Conservation (phyloP, 2,888 invertebrate genomes). For the Ectemnius cavifrons region DNA sequence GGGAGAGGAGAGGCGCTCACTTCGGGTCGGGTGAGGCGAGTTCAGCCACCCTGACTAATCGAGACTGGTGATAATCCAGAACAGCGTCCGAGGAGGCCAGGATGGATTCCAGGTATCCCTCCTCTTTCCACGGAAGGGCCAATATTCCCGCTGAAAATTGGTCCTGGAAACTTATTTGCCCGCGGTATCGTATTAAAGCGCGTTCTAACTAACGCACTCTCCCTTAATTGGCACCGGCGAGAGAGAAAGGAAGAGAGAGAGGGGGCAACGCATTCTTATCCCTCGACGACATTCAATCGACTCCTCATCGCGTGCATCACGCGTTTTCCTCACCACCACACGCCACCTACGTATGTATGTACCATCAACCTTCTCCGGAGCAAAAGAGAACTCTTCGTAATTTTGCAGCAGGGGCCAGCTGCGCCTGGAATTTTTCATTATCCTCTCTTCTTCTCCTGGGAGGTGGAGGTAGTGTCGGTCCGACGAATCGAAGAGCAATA, state of each 20-base stretch:
- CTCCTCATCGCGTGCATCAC: no score
- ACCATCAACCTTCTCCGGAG: no score
- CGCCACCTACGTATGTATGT: neutral
- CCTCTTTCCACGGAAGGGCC: conserved; percentile 42
- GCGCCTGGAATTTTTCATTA: neutral
- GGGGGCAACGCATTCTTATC: no score
- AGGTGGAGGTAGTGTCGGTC: conserved; percentile 25
- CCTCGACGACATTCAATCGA: no score
- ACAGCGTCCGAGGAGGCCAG: conserved; percentile 39
- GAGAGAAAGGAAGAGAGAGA: no score
- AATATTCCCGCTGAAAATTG: conserved; percentile 48
- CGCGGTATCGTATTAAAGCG: conserved; percentile 32
- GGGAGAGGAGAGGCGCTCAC: conserved; percentile 56
- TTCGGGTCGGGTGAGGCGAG: conserved; percentile 43
- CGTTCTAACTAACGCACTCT: conserved; percentile 30
- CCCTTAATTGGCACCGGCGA: conserved; percentile 32
- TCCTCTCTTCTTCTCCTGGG: conserved; percentile 4
- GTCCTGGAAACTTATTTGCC: conserved; percentile 39
- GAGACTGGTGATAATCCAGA: conserved; percentile 59
- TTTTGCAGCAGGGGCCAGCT: neutral
- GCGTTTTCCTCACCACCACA: neutral
- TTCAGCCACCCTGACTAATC: conserved; percentile 60
- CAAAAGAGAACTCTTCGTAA: no score
- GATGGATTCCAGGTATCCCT: conserved; percentile 55
- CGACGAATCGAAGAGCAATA: conserved; percentile 17